Percentiles rank a stretch among this genome's conserved stretches.
These are phyloP conservation scores for Hucho hucho DNA, from an alignment of 2,113 vertebrate species.

Conservation along the genomic window DNA sequence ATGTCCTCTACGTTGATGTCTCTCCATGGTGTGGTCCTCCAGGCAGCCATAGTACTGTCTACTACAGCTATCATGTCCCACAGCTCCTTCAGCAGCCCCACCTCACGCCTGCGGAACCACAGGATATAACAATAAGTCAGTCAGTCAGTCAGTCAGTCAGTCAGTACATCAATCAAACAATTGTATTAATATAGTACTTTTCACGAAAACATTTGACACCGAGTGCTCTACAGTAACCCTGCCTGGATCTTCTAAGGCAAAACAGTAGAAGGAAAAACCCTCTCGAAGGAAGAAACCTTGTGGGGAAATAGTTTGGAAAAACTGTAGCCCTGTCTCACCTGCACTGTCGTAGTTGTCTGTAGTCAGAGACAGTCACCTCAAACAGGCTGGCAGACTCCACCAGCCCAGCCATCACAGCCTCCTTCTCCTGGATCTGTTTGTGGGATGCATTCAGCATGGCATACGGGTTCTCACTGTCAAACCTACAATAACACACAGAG, in stretches of 20 bases:
- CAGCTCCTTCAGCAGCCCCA: conserved; percentile 81
- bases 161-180: too few species aligned
- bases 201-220: too few species aligned
- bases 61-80: conserved; percentile 85
- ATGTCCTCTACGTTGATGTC: conserved; percentile 88
- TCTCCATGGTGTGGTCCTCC: conserved; percentile 85
- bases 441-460: conserved; percentile 80
- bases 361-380: conserved; percentile 87
- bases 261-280: too few species aligned
- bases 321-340: conserved; percentile 66
- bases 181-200: too few species aligned
- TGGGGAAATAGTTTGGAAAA: background rate
- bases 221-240: too few species aligned
- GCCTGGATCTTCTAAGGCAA: too few species aligned
- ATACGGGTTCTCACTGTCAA: conserved; percentile 75
- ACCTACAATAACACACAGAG: conserved; percentile 20
- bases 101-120: conserved; percentile 61
- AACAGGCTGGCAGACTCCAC: conserved; percentile 85
- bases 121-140: too few species aligned
- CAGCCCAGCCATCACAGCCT: conserved; percentile 81
- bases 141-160: too few species aligned
- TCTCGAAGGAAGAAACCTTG: background rate
- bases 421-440: conserved; percentile 81
- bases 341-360: conserved; percentile 87
- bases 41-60: conserved; percentile 78